Percentiles rank a stretch among this genome's conserved stretches.
phyloP scores from a whole-genome alignment of 2,888 invertebrate genomes.

The Nemurella pictetii region DNA sequence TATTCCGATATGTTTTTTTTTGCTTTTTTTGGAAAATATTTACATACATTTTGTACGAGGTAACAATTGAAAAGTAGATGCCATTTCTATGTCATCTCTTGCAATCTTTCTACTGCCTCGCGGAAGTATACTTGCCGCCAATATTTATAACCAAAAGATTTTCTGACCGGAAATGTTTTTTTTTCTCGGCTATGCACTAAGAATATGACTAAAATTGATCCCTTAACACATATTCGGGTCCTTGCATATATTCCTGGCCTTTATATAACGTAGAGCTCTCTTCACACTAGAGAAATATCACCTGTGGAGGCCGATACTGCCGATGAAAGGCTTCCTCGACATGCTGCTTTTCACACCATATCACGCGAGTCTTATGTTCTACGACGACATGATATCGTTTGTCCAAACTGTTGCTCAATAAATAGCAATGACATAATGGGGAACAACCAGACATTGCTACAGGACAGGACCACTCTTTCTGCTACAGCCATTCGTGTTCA shows the following conservation, averaged over 20 bases:
- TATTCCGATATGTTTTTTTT: not conserved
- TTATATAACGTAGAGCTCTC: no score
- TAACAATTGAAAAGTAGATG: not conserved
- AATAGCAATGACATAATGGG: not conserved
- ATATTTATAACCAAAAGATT: no score
- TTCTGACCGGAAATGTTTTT: no score
- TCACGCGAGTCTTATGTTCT: not conserved
- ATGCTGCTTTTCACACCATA: no score
- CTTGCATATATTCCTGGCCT: no score
- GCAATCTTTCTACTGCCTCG: no score
- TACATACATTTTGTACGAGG: not conserved
- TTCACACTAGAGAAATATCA: not conserved
- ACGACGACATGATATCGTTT: not conserved
- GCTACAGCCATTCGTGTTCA: not conserved
- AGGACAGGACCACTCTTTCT: not conserved
- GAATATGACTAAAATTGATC: no score
- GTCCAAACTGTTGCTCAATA: not conserved
- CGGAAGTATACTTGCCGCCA: no score
- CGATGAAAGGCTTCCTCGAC: not conserved
- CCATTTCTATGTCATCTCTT: not conserved
- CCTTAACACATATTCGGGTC: no score
- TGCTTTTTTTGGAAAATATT: not conserved
- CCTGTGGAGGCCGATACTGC: not conserved
- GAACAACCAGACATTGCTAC: not conserved
- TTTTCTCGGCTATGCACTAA: no score